Conservation (phyloP, 2,797 vertebrate genomes). For the Notolepis coatsorum region DNA sequence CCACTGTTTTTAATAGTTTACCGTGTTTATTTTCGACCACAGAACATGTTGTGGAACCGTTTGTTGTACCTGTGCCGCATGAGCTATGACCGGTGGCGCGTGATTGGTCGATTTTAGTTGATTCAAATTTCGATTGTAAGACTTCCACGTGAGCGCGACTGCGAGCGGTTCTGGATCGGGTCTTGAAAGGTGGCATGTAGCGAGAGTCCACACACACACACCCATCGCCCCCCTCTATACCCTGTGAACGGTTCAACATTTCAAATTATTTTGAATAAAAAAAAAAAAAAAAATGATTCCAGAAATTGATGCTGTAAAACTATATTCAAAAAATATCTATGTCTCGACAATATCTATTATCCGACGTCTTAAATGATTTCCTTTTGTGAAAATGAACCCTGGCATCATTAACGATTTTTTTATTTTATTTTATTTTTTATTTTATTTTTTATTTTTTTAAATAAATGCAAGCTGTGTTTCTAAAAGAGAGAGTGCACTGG, state of each 20-base stretch:
- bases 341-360: conserved; percentile 59
- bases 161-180: conserved; percentile 6
- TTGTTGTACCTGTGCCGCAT: not conserved
- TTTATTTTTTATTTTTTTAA: not conserved
- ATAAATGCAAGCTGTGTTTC: conserved; percentile 44
- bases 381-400: conserved; percentile 62
- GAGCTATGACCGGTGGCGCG: not conserved
- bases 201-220: not conserved
- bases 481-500: conserved; percentile 46
- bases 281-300: conserved; percentile 69
- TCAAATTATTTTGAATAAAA: too few relatives aligned
- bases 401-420: conserved; percentile 35
- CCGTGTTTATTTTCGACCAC: conserved; percentile 28
- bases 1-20: conserved; percentile 3
- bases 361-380: conserved; percentile 74
- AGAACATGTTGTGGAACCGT: conserved; percentile 2
- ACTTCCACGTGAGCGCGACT: conserved; percentile 21
- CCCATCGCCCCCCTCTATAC: not conserved
- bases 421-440: conserved; percentile 3
- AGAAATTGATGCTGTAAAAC: conserved; percentile 57
- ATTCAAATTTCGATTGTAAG: conserved; percentile 35
- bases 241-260: not conserved
- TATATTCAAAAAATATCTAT: conserved; percentile 20
- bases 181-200: not conserved
- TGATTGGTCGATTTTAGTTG: not conserved